Evolutionary conservation across 2,797 vertebrate species (phyloP).

Genomic region (Anabas testudineus): DNA sequence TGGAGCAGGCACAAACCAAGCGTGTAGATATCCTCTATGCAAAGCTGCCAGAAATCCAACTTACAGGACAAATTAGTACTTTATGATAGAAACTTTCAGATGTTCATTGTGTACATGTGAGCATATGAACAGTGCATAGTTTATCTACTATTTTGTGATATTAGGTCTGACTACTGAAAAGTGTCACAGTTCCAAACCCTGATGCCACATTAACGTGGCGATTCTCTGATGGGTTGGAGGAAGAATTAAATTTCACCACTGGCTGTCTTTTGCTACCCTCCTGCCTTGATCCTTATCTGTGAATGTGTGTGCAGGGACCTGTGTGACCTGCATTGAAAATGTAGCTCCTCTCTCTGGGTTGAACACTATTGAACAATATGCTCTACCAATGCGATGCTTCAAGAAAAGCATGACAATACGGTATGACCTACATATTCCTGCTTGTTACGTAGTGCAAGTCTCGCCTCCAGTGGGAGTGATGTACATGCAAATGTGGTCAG

Average conservation of each 20-base stretch:
- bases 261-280: neutral
- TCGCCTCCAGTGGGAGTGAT: neutral
- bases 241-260: neutral
- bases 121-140: too few species aligned
- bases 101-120: too few species aligned
- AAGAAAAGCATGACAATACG: neutral
- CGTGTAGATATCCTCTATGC: too few species aligned
- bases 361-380: neutral
- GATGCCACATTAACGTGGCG: too few species aligned
- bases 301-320: neutral
- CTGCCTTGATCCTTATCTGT: neutral
- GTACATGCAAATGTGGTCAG: neutral
- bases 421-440: constrained; percentile 10
- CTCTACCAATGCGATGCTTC: neutral
- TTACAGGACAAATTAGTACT: too few species aligned
- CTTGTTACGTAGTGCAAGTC: neutral
- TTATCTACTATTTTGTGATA: too few species aligned
- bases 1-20: too few species aligned
- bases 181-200: too few species aligned
- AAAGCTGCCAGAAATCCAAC: too few species aligned
- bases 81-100: too few species aligned
- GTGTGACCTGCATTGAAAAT: neutral
- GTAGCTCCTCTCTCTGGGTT: neutral
- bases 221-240: too few species aligned
- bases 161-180: too few species aligned